Conservation (phyloP, 2,888 invertebrate genomes). For the Orthosia cruda region DNA sequence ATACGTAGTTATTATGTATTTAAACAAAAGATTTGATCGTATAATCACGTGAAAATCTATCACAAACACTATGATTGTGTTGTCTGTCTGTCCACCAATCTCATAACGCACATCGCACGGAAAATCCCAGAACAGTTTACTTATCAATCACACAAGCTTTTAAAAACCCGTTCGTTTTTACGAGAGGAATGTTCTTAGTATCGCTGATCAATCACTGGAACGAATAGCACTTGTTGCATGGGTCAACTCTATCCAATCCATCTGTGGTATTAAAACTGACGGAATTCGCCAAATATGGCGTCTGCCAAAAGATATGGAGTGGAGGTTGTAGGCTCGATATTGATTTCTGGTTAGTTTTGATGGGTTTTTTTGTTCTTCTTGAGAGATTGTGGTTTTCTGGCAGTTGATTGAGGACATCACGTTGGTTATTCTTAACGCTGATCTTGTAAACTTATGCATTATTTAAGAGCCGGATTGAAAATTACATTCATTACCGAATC, state of each 20-base stretch:
- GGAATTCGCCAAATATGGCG: slow-evolving; percentile 8
- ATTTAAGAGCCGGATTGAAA: too few species aligned
- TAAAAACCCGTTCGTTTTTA: slow-evolving; percentile 34
- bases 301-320: slow-evolving; percentile 11
- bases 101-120: not conserved
- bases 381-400: too few species aligned
- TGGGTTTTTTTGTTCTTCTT: too few species aligned
- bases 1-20: too few species aligned
- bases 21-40: too few species aligned
- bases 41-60: too few species aligned
- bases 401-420: too few species aligned
- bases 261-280: slow-evolving; percentile 34
- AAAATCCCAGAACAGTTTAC: slow-evolving; percentile 22
- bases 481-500: too few species aligned
- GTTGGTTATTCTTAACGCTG: too few species aligned
- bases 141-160: slow-evolving; percentile 18
- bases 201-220: slow-evolving; percentile 48
- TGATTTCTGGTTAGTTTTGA: not conserved
- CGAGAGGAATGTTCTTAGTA: slow-evolving; percentile 34
- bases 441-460: too few species aligned
- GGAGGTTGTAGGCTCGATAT: not conserved
- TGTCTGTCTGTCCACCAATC: too few species aligned
- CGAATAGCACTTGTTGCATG: slow-evolving; percentile 49
- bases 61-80: too few species aligned
- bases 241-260: slow-evolving; percentile 39